Evolutionary conservation across 2,797 vertebrate species (phyloP).

Genomic region (Danionella dracula): DNA sequence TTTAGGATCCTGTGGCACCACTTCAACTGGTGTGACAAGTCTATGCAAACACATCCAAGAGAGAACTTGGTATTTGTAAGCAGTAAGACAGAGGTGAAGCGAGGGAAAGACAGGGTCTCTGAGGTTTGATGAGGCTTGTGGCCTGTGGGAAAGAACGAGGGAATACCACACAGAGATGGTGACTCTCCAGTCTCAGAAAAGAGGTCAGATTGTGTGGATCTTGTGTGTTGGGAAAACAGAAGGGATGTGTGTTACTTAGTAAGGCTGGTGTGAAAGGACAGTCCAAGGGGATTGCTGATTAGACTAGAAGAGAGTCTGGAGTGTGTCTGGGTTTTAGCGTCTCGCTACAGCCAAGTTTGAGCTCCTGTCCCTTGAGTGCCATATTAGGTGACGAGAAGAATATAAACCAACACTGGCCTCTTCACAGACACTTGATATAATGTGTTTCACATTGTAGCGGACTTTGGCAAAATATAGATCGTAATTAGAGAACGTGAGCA

Average conservation of each 20-base stretch:
- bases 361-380: slow-evolving; percentile 1
- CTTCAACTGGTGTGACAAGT: background rate
- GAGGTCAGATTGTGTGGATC: slow-evolving; percentile 1
- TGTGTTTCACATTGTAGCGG: slow-evolving; percentile 12
- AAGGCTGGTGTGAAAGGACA: slow-evolving; percentile 44
- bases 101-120: slow-evolving; percentile 8
- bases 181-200: background rate
- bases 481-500: background rate
- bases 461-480: background rate
- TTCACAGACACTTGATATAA: slow-evolving; percentile 11
- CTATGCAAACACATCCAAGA: background rate
- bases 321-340: slow-evolving; percentile 14
- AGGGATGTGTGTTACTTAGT: slow-evolving; percentile 26
- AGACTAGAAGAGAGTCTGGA: slow-evolving; percentile 34
- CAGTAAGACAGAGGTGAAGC: slow-evolving; percentile 35
- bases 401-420: slow-evolving; percentile 7
- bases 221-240: slow-evolving; percentile 2
- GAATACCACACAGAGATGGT: background rate
- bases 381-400: background rate
- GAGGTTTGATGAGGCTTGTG: slow-evolving; percentile 6
- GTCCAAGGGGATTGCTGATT: slow-evolving; percentile 42
- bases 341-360: slow-evolving; percentile 3
- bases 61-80: background rate
- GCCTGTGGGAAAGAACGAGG: background rate
- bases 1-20: background rate